These are phyloP conservation scores for Lasioglossum lativentre DNA, from an alignment of 2,888 invertebrate species.

Conservation along the genomic window DNA sequence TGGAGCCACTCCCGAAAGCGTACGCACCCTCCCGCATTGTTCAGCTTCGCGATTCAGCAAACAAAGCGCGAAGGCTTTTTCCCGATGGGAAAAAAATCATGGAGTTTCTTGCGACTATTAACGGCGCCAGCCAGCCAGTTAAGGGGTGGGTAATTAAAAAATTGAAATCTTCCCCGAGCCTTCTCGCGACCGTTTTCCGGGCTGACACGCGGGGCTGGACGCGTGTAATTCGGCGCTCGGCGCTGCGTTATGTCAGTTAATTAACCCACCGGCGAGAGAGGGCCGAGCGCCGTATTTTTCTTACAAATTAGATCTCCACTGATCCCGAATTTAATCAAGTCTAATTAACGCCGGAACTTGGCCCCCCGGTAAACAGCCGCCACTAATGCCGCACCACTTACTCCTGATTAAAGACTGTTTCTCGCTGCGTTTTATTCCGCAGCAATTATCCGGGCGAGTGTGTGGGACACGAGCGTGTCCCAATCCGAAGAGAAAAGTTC, in stretches of 20 bases:
- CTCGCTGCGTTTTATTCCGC: background rate
- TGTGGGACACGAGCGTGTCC: background rate
- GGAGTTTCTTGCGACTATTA: background rate
- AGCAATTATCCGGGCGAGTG: constrained; percentile 6
- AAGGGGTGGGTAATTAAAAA: background rate
- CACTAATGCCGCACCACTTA: constrained; percentile 30
- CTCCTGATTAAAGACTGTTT: constrained; percentile 47
- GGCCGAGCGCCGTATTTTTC: constrained; percentile 50
- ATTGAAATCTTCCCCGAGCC: background rate
- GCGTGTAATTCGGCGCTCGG: background rate
- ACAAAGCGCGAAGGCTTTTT: background rate
- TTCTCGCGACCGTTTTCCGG: background rate
- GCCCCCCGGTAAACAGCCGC: constrained; percentile 38
- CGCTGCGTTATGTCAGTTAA: constrained; percentile 49
- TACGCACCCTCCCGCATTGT: constrained; percentile 13
- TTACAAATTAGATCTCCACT: constrained; percentile 59
- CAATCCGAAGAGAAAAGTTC: background rate
- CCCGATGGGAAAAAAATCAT: background rate
- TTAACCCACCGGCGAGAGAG: constrained; percentile 39
- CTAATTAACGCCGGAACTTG: constrained; percentile 55
- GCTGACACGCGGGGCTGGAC: background rate
- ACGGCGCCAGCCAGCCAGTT: background rate
- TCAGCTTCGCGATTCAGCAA: too few species aligned
- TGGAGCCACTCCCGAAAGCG: constrained; percentile 33
- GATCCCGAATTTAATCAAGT: constrained; percentile 60